phyloP scores from a whole-genome alignment of 1,140 invertebrate species.

The Aphelinus certus region DNA sequence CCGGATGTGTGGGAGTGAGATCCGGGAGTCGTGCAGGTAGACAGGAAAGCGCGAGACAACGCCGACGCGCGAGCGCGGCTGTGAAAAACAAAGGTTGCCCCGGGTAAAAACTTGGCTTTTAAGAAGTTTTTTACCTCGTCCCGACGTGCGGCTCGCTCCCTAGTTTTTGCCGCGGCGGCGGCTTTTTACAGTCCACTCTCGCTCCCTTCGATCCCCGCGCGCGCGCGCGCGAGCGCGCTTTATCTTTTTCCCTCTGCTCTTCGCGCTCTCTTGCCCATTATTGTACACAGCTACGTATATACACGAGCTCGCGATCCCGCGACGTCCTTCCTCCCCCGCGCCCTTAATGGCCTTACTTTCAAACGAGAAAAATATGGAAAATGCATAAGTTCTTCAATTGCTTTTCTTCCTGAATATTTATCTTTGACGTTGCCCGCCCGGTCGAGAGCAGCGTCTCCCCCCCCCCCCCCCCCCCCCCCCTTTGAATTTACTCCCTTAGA shows the following conservation, averaged over 20 bases:
- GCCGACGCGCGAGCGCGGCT: slow-evolving; percentile 28
- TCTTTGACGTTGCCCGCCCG: neutral
- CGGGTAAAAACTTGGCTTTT: slow-evolving; percentile 54
- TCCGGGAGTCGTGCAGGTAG: slow-evolving; percentile 4
- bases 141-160: slow-evolving; percentile 2
- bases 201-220: neutral
- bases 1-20: no score
- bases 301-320: neutral
- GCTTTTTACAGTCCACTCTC: slow-evolving; percentile 5
- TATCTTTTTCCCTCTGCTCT: slow-evolving; percentile 22
- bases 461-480: no score
- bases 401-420: slow-evolving; percentile 27
- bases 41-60: slow-evolving; percentile 38
- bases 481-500: no score
- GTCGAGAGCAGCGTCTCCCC: neutral
- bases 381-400: slow-evolving; percentile 28
- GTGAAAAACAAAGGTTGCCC: slow-evolving; percentile 48
- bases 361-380: slow-evolving; percentile 28
- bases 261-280: slow-evolving; percentile 29
- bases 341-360: slow-evolving; percentile 25
- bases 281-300: neutral
- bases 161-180: neutral
- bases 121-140: slow-evolving; percentile 54
- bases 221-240: neutral
- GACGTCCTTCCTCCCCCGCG: neutral